A percentile compares a stretch with the other conserved stretches of the same genome.
These are phyloP conservation scores for Synergus laeviventris DNA, from an alignment of 2,888 invertebrate genomes.

Conservation along the genomic window DNA sequence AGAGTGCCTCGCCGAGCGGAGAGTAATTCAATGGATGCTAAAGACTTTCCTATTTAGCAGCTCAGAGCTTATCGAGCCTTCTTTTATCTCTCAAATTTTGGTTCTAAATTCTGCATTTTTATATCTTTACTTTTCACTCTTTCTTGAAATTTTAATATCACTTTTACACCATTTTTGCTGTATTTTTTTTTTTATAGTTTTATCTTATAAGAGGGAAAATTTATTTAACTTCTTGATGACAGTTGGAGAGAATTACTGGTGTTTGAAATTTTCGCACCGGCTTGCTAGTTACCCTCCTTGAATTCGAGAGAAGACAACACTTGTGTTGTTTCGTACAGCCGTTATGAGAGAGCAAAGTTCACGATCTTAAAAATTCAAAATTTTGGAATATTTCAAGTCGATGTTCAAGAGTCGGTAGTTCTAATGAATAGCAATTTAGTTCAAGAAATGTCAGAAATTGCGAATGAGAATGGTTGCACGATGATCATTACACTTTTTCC, in stretches of 20 bases:
- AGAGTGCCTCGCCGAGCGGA: slow-evolving; percentile 17
- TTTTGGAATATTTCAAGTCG: background rate
- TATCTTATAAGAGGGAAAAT: background rate
- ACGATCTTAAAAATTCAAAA: background rate
- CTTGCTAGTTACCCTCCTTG: background rate
- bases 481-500: background rate
- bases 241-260: slow-evolving; percentile 16
- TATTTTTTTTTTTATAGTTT: background rate
- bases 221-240: slow-evolving; percentile 15
- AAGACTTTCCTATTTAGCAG: slow-evolving; percentile 3
- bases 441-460: background rate
- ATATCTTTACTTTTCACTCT: background rate
- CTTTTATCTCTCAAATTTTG: background rate
- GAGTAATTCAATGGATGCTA: slow-evolving; percentile 12
- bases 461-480: background rate
- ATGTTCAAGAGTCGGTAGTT: background rate
- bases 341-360: slow-evolving; percentile 25
- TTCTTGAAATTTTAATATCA: background rate
- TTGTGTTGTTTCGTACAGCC: slow-evolving; percentile 29
- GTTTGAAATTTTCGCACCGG: slow-evolving; percentile 17
- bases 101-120: background rate
- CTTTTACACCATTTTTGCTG: background rate
- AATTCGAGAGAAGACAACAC: slow-evolving; percentile 9
- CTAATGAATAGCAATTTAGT: background rate
- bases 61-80: background rate